Base-by-base conservation (phyloP, 2,113 vertebrate species). In the Mesitornis unicolor region DNA sequence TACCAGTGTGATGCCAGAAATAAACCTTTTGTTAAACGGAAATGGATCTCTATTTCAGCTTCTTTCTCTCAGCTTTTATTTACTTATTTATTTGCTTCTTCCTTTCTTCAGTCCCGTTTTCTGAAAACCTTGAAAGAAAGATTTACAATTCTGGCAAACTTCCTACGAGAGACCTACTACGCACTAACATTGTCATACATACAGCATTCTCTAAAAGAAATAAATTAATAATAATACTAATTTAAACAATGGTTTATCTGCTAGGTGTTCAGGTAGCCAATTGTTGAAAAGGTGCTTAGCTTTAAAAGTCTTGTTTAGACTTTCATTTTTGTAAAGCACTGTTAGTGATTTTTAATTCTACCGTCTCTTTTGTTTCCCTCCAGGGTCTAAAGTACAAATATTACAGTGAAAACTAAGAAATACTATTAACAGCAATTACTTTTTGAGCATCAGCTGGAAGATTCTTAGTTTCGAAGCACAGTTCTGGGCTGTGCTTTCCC, bases 311-410 rank as follows among this genome's bases (percentile, higher is more conserved):
- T 68, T 67, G 19, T 50, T 91, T 75, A 90, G 40, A 81, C 68
- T 86, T 84, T 5, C 21, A 50, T 47, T 93, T 91, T 90, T 78
- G 73, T 77, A 90, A 90, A 75, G 47, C 42, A 57, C 42, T 2
- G 1, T 42, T 33, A n/a, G 3, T 53, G 48, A 65, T 50, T 86
- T 93, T 92, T 70, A 96, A 93, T 95, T 95, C 19, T 10, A 35
- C 17, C 10, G 10, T 70, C 54, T 77, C 63, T 54, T 77, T 38
- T 67, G 45, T 17, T 89, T 38, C 43, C 35, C 45, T 76, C 74
- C 45, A 57, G 38, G 45, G 60, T 35, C 61, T 77, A 57, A 94
- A 76, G 65, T 57, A 87, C 47, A 95, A 83, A 75, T 36, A 92
- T 16, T 76, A 54, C 9, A 50, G 48, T 38, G 70, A 76, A 93